Base-by-base conservation (phyloP, 2,888 invertebrate species). In the Yponomeuta sedellus region DNA sequence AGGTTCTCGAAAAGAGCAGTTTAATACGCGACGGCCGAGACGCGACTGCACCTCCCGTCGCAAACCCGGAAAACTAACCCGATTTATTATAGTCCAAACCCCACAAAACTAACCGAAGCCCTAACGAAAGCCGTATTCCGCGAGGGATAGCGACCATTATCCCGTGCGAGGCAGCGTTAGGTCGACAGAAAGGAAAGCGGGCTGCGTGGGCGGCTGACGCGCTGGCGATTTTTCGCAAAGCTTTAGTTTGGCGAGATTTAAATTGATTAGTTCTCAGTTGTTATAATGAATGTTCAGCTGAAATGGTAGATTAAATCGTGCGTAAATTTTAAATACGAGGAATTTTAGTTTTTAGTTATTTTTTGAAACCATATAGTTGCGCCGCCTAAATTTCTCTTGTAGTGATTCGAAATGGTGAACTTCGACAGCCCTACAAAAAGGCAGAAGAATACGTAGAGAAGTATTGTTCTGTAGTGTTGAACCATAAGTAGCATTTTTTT, bases 11-110 rank as follows among this genome's bases (percentile, higher is more conserved):
- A 10, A 22, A 22, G 56, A 10, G 52, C 16, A 28, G 57, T 25
- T 56, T 16, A 62, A 39, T 63, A 56, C 65, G 59, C 64, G 66
- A 61, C 62, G 65, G 61, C 25, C 61, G 25, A 39, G 57, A 28
- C 20, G 28, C 58, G 22, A 67, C 85, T 67, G 65, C 75, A 67
- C 40, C n/a, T 20, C 10, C 63, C 63, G 82, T 81, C 85, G 77
- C 71, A 75, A 77, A 86, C 85, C 86, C 85, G 88, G 88, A 88
- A 88, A 81, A 82, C 76, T 80, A 77, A 74, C 74, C 77, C 78
- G 80, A 86, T 87, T 88, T 88, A 88, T 86, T 85, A 86, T 83
- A 79, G 86, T 76, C 76, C 77, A 75, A 19, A 44, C 63, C 44
- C 44, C 10, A 20, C 44, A 12, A 52, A 16, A 34, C 61, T 61